Conservation (phyloP, 2,888 invertebrate genomes). For the Drosophila suboccidentalis region DNA sequence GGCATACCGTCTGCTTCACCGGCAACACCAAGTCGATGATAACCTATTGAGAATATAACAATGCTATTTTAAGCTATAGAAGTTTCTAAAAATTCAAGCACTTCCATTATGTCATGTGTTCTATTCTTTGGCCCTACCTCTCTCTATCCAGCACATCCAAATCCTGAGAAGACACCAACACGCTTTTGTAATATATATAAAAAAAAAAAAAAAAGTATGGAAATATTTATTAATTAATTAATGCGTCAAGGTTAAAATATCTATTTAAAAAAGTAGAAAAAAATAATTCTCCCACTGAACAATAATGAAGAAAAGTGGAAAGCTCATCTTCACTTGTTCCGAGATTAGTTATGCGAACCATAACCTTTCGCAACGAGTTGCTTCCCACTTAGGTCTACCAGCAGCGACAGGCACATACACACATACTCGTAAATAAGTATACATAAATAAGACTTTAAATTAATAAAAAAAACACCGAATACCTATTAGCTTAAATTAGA, state of each 20-base stretch:
- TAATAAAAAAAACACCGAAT: constrained; percentile 49
- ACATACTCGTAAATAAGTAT: constrained; percentile 7
- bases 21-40: constrained; percentile 80
- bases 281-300: constrained; percentile 10
- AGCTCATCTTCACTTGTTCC: constrained; percentile 32
- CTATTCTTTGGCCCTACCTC: constrained; percentile 37
- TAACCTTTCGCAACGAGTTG: constrained; percentile 38
- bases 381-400: constrained; percentile 52
- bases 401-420: constrained; percentile 38
- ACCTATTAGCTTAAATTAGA: constrained; percentile 56
- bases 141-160: constrained; percentile 36
- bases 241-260: constrained; percentile 26
- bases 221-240: constrained; percentile 48
- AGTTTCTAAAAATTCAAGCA: constrained; percentile 60
- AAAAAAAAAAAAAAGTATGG: constrained; percentile 22
- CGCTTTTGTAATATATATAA: constrained; percentile 65
- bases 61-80: constrained; percentile 40
- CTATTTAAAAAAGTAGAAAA: constrained; percentile 7
- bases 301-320: constrained; percentile 18
- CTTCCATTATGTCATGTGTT: constrained; percentile 28
- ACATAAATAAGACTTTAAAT: constrained; percentile 37
- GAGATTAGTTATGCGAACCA: constrained; percentile 35
- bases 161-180: constrained; percentile 57
- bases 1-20: constrained; percentile 75
- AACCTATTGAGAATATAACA: constrained; percentile 46